These are phyloP conservation scores for Drosophila malerkotliana DNA, from an alignment of 1,140 invertebrate species.

Conservation along the genomic window DNA sequence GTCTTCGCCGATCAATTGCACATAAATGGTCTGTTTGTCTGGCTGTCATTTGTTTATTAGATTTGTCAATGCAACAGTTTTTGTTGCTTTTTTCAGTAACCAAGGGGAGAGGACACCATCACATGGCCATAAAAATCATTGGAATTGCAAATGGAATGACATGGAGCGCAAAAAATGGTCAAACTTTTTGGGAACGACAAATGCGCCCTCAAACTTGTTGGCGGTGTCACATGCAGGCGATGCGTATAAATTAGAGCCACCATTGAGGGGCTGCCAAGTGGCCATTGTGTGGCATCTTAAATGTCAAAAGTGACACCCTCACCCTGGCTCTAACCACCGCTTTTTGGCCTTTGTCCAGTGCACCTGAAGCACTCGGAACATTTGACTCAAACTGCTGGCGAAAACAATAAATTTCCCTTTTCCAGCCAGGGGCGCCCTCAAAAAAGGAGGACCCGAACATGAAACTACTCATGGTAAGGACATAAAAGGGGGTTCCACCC, in stretches of 20 bases:
- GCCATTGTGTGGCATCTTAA: conserved; percentile 80
- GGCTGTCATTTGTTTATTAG: conserved; percentile 73
- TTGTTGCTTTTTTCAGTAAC: conserved; percentile 15
- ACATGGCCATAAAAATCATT: conserved; percentile 64
- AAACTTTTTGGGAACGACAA: conserved; percentile 62
- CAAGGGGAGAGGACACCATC: conserved; percentile 8
- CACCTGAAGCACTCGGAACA: conserved; percentile 68
- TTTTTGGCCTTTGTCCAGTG: conserved; percentile 42
- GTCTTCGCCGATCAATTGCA: conserved; percentile 45
- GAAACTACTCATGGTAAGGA: conserved; percentile 24
- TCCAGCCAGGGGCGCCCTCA: conserved; percentile 23
- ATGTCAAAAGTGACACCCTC: conserved; percentile 78
- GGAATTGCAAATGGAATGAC: conserved; percentile 76
- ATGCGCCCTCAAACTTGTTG: conserved; percentile 60
- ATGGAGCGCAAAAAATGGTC: conserved; percentile 23
- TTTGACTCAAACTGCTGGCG: conserved; percentile 62
- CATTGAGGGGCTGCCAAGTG: conserved; percentile 23
- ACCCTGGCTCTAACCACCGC: conserved; percentile 49
- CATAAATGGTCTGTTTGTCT: conserved; percentile 29
- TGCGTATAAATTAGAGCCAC: conserved; percentile 74
- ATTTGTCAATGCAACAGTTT: conserved; percentile 76
- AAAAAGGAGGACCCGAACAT: conserved; percentile 38
- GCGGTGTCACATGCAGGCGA: conserved; percentile 74
- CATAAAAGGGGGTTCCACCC: conserved; percentile 9
- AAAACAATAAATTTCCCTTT: conserved; percentile 80